Evolutionary conservation across 2,888 invertebrate species (phyloP).

Genomic region (Stictocephala bisonia): DNA sequence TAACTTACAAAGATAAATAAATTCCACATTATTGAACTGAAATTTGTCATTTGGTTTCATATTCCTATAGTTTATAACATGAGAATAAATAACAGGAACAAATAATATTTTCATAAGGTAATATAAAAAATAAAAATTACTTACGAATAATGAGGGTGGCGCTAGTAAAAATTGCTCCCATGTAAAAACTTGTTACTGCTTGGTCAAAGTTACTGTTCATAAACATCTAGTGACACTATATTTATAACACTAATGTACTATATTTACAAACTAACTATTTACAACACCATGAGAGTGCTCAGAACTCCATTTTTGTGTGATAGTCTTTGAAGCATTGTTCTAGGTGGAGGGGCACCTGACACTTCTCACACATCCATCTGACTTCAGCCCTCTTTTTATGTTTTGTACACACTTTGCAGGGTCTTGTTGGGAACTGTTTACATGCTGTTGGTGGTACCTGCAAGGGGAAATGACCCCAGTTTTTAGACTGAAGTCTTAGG

Average conservation of each 20-base stretch:
- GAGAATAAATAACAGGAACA: constrained; percentile 9
- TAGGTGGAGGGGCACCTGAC: background rate
- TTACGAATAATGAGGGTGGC: constrained; percentile 2
- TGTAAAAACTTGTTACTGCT: background rate
- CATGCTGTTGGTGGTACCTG: constrained; percentile 20
- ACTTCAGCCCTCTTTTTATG: constrained; percentile 28
- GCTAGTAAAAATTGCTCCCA: background rate
- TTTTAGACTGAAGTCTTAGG: constrained; percentile 27
- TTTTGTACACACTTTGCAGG: constrained; percentile 27
- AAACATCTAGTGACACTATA: background rate
- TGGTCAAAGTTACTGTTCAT: constrained; percentile 19
- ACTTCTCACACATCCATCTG: constrained; percentile 29
- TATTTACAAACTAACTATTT: constrained; percentile 21
- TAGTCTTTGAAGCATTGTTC: constrained; percentile 6
- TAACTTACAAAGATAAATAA: background rate
- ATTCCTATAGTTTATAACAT: constrained; percentile 4
- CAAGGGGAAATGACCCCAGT: constrained; percentile 29
- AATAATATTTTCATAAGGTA: constrained; percentile 11
- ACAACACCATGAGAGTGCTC: constrained; percentile 9
- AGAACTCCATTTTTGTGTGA: constrained; percentile 23
- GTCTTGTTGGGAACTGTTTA: constrained; percentile 26
- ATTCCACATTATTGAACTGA: constrained; percentile 1
- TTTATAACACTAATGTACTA: background rate
- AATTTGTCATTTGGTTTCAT: background rate
- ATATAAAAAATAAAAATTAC: constrained; percentile 13